Evolutionary conservation across 2,888 invertebrate species (phyloP), one percentile per base, ranked within the genome.

Genomic region (Andrena trimmerana): DNA sequence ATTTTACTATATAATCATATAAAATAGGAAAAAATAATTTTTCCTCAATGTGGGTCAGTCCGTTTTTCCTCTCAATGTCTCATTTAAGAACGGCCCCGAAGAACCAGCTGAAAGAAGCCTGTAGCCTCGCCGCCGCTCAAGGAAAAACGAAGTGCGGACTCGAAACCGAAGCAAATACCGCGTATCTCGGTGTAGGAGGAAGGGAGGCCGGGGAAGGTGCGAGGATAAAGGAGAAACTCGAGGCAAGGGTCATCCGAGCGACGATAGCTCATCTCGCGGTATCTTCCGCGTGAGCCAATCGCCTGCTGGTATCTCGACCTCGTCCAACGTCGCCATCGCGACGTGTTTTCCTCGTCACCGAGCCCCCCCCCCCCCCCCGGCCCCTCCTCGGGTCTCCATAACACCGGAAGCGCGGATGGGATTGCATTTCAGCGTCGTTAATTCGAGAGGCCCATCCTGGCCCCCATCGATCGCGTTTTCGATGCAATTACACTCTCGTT

Each of bases 221-320:
- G 63, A 67, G 73, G 76, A 68, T 73, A 79, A 81, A 67, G 79
- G 72, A 73, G 63, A 65, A 72, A 72, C 52, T 85, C 78, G 60
- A 78, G 74, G 75, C 75, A 52, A 27, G 62, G 88, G 88, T 91
- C 91, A 90, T 90, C 88, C 84, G 73, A 52, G 54, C 68, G 73
- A 82, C 80, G 88, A 90, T 91, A 91, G 85, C 87, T 81, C 89
- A 89, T 89, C 85, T 86, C 66, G 75, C 68, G 83, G 80, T 90
- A 90, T 90, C 87, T 84, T 83, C 72, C 63, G 81, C 83, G 72
- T 80, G 82, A 88, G 84, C 89, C 90, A 88, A 90, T 90, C 88
- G 77, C 72, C 79, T 82, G 36, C 68, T 78, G 76, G 82, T 86
- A 89, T 90, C 90, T 89, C 89, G 88, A 90, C 91, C 89, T 87